Evolutionary conservation across 2,797 vertebrate species (phyloP), one percentile per base, ranked within the genome.

Genomic region (Harpagifer antarcticus): DNA sequence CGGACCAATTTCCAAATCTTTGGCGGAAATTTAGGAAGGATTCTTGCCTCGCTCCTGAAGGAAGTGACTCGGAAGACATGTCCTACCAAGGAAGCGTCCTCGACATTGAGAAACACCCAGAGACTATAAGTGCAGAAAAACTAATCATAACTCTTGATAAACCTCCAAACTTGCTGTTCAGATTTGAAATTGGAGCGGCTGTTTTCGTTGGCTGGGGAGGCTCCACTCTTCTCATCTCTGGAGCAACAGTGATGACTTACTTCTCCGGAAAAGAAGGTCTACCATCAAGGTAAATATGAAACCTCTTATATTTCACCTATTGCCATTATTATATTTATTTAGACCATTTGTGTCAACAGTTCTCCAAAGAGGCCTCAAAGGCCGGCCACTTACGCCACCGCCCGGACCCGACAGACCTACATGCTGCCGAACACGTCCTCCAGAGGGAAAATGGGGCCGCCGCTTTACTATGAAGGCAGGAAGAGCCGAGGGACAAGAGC

Each of bases 161-260:
- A 40, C 23, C 8, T 56, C 1, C 16, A 12, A 42, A 27, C 81
- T 81, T 85, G 72, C 13, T 79, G 62, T 85, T 66, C 91, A 99
- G 98, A 89, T 98, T 94, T 93, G 98, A 99, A 93, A 82, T 99
- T 61, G 98, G 98, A 90, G 96, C 97, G 4, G 98, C 96, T 15
- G 79, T 99, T 65, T 99, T 99, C 68, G 84, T 99, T 57, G 98
- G 98, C 67, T 99, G 97, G 97, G 97, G 97, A 55, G 98, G 98
- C 79, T 95, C 97, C 15, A 91, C 95, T 5, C 96, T 99, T 68
- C 95, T 97, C 84, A 92, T 99, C 74, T 92, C 89, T 55, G 97
- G 96, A 15, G 96, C 96, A 53, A 65, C 88, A 8, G 95, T 98
- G 86, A 91, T 97, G 93, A 95, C 91, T 78, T 98, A 94, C 88